Conservation (phyloP, 2,888 invertebrate genomes). For the Orthosia gothica region DNA sequence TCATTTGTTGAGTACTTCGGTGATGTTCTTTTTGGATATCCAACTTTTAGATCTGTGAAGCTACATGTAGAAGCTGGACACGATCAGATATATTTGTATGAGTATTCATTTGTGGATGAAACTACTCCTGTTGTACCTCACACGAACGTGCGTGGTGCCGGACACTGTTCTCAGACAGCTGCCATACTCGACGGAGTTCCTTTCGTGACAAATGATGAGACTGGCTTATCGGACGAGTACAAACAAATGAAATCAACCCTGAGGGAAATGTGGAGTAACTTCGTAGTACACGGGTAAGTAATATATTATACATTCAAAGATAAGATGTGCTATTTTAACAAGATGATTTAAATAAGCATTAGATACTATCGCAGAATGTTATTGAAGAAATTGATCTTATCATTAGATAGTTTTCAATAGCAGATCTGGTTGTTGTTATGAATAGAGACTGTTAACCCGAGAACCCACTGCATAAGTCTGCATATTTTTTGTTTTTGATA, state of each 20-base stretch:
- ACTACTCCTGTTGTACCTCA: conserved; percentile 66
- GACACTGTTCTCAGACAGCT: conserved; percentile 71
- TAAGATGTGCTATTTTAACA: neutral
- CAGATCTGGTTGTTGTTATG: too few relatives aligned
- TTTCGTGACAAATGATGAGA: conserved; percentile 37
- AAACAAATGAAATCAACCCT: conserved; percentile 61
- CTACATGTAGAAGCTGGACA: conserved; percentile 68
- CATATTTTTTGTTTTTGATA: too few relatives aligned
- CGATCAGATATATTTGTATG: conserved; percentile 74
- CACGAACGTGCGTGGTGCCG: conserved; percentile 70
- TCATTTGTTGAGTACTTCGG: conserved; percentile 70
- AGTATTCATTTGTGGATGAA: conserved; percentile 74
- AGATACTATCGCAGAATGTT: too few relatives aligned
- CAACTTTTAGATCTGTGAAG: conserved; percentile 70
- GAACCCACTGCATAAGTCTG: too few relatives aligned
- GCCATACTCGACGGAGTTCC: conserved; percentile 58
- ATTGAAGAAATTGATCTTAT: too few relatives aligned
- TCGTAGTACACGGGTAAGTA: conserved; percentile 71
- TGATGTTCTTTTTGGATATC: conserved; percentile 79
- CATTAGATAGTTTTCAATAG: too few relatives aligned
- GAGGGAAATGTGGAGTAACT: conserved; percentile 69
- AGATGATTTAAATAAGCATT: too few relatives aligned
- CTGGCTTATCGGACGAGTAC: conserved; percentile 56
- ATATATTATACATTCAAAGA: neutral
- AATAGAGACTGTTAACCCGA: too few relatives aligned